phyloP scores from a whole-genome alignment of 2,797 vertebrate species.

The Protonibea diacanthus region DNA sequence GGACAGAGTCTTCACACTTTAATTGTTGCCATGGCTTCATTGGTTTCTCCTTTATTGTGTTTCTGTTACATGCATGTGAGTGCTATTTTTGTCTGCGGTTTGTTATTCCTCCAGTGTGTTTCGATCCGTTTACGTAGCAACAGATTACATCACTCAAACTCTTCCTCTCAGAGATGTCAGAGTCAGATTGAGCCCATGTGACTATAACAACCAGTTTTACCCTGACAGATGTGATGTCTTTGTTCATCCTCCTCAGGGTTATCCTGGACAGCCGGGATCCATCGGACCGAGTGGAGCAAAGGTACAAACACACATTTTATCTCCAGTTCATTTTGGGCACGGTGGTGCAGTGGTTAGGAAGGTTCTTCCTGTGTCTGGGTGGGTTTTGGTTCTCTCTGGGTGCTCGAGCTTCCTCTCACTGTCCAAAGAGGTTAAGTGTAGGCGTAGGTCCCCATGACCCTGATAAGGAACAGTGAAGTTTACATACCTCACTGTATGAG shows the following conservation, averaged over 20 bases:
- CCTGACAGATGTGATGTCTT: background rate
- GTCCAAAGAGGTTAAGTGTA: too few species aligned
- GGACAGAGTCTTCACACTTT: too few species aligned
- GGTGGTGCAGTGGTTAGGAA: too few species aligned
- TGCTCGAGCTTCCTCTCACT: too few species aligned
- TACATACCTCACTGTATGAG: background rate
- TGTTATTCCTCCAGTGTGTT: background rate
- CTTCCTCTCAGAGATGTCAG: background rate
- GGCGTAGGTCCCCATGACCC: too few species aligned
- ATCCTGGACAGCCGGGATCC: conserved; percentile 73
- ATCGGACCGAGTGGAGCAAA: conserved; percentile 68
- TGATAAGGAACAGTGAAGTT: too few species aligned
- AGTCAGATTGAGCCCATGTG: background rate
- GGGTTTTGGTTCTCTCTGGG: background rate
- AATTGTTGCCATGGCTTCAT: background rate
- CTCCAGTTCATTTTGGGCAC: too few species aligned
- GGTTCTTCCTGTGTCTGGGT: background rate
- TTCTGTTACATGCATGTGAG: background rate
- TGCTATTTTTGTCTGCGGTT: background rate
- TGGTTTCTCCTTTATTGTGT: background rate
- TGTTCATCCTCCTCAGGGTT: conserved; percentile 74
- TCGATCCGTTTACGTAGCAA: background rate
- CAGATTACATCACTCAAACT: background rate
- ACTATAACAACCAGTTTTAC: background rate
- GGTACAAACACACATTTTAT: conserved; percentile 54